phyloP scores from a whole-genome alignment of 2,797 vertebrate genomes.

The Sus cebifrons region DNA sequence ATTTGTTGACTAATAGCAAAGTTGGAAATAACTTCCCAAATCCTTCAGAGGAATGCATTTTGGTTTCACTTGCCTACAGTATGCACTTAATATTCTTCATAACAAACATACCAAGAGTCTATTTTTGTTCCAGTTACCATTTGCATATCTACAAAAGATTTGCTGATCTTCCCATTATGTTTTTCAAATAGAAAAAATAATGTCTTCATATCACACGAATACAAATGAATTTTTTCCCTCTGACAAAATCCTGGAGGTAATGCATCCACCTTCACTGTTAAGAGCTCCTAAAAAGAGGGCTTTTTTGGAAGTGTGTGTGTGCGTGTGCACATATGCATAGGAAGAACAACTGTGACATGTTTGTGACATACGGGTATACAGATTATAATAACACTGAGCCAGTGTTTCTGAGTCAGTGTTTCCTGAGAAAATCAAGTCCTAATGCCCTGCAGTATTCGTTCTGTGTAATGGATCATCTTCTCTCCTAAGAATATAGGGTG shows the following conservation, averaged over 20 bases:
- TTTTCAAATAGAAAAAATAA: conserved; percentile 67
- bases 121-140: conserved; percentile 66
- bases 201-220: conserved; percentile 53
- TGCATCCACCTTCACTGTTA: neutral
- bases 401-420: neutral
- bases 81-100: conserved; percentile 67
- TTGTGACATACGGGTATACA: neutral
- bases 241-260: conserved; percentile 41
- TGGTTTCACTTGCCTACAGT: conserved; percentile 58
- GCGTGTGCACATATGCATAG: fast-evolving
- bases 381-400: neutral
- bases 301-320: neutral
- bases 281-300: neutral
- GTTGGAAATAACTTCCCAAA: conserved; percentile 47
- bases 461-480: neutral
- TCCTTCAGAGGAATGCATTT: conserved; percentile 58
- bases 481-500: neutral
- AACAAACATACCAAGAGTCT: conserved; percentile 47
- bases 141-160: conserved; percentile 76
- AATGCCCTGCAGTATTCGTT: neutral
- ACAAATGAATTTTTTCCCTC: conserved; percentile 63
- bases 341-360: neutral
- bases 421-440: neutral
- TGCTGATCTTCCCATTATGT: conserved; percentile 60
- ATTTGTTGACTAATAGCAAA: conserved; percentile 63